phyloP scores from a whole-genome alignment of 2,113 vertebrate genomes.

The Cyanoderma ruficeps region DNA sequence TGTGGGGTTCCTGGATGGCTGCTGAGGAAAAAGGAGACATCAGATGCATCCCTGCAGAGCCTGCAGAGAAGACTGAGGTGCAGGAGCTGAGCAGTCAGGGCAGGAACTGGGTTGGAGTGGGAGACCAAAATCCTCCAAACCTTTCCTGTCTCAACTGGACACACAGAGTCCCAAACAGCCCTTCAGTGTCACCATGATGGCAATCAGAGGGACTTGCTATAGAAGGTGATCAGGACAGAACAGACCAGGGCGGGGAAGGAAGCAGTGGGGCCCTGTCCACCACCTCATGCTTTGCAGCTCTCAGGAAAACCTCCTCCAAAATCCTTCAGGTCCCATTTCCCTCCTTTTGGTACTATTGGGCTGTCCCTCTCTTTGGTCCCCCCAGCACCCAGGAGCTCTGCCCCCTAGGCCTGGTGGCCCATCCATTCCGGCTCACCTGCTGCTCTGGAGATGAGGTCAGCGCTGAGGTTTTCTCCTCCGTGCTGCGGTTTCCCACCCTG shows the following conservation, averaged over 20 bases:
- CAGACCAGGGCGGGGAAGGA: not conserved
- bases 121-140: not conserved
- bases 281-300: not conserved
- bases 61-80: not conserved
- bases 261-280: not conserved
- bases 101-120: not conserved
- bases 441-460: not conserved
- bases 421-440: slow-evolving; percentile 32
- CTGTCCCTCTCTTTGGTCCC: not conserved
- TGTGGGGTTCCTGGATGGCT: not conserved
- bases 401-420: not conserved
- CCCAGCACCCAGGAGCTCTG: not conserved
- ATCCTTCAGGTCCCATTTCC: not conserved
- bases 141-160: not conserved
- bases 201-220: not conserved
- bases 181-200: not conserved
- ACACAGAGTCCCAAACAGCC: not conserved
- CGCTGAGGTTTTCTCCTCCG: not conserved
- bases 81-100: not conserved
- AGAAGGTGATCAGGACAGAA: not conserved
- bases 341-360: not conserved
- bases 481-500: not conserved
- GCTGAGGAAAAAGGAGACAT: not conserved
- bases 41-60: not conserved
- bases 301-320: not conserved